These are phyloP conservation scores for Oscheius sp. DNA, from an alignment of 2,888 invertebrate species.

Conservation along the genomic window DNA sequence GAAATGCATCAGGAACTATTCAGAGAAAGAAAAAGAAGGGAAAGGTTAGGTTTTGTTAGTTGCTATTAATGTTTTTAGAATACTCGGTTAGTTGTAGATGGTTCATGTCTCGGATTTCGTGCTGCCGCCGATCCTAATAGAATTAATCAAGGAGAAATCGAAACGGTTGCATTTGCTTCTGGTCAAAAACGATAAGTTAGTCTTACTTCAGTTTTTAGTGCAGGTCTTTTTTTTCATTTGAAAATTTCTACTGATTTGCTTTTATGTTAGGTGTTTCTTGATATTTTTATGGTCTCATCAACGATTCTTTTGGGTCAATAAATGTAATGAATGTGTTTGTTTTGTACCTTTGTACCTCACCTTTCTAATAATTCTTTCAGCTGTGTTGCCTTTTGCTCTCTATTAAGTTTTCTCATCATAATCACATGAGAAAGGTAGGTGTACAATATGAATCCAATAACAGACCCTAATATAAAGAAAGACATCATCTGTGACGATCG, in stretches of 20 bases:
- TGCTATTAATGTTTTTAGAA: constrained; percentile 31
- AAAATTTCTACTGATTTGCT: too few relatives aligned
- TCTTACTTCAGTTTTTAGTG: too few relatives aligned
- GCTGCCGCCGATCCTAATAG: constrained; percentile 93
- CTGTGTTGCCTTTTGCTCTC: constrained; percentile 38
- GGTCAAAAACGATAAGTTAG: too few relatives aligned
- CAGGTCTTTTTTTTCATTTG: too few relatives aligned
- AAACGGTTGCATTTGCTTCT: constrained; percentile 70
- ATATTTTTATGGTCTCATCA: too few relatives aligned
- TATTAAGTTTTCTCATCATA: constrained; percentile 43
- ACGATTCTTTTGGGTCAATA: too few relatives aligned
- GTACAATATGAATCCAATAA: constrained; percentile 59
- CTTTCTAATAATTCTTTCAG: constrained; percentile 44
- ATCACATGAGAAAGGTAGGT: constrained; percentile 57
- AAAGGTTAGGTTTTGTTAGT: constrained; percentile 77
- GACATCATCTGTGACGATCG: constrained; percentile 55
- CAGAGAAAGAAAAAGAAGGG: constrained; percentile 59
- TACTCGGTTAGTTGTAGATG: constrained; percentile 87
- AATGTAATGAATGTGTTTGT: too few relatives aligned
- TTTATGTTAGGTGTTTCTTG: too few relatives aligned
- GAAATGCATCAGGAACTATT: constrained; percentile 36
- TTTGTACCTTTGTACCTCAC: too few relatives aligned
- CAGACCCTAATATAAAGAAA: constrained; percentile 55
- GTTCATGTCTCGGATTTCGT: constrained; percentile 90
- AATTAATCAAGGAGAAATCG: constrained; percentile 86